phyloP scores from a whole-genome alignment of 2,113 vertebrate species.

The Varanus komodoensis region DNA sequence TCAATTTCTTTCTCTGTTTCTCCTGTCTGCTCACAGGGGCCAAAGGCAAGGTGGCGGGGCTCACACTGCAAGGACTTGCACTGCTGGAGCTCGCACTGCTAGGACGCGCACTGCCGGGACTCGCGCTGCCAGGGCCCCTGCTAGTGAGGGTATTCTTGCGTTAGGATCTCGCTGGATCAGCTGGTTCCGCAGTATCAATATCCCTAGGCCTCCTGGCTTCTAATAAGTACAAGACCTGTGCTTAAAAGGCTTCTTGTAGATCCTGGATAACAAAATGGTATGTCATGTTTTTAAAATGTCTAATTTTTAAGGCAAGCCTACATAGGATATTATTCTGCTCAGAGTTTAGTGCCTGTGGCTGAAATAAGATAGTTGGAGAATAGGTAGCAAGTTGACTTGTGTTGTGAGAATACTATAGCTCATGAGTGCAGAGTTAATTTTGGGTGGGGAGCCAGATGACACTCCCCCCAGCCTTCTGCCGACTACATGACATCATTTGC shows the following conservation, averaged over 20 bases:
- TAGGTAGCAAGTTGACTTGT: not conserved
- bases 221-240: not conserved
- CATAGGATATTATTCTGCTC: not conserved
- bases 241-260: slow-evolving; percentile 14
- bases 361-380: not conserved
- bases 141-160: slow-evolving; percentile 6
- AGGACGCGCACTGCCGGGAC: not conserved
- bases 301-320: not conserved
- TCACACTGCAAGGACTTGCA: not conserved
- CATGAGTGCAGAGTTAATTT: not conserved
- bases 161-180: slow-evolving; percentile 47
- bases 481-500: no score
- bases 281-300: slow-evolving; percentile 1
- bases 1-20: not conserved
- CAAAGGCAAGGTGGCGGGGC: slow-evolving; percentile 29
- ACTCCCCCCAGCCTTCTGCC: no score
- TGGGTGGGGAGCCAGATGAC: no score
- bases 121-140: not conserved
- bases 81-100: no score
- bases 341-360: not conserved
- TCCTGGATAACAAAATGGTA: slow-evolving; percentile 52
- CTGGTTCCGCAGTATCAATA: slow-evolving; percentile 68
- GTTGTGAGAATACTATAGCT: not conserved
- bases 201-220: slow-evolving; percentile 64
- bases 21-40: slow-evolving; percentile 42